Conservation (phyloP, 2,113 vertebrate species). For the Centropus unirufus region DNA sequence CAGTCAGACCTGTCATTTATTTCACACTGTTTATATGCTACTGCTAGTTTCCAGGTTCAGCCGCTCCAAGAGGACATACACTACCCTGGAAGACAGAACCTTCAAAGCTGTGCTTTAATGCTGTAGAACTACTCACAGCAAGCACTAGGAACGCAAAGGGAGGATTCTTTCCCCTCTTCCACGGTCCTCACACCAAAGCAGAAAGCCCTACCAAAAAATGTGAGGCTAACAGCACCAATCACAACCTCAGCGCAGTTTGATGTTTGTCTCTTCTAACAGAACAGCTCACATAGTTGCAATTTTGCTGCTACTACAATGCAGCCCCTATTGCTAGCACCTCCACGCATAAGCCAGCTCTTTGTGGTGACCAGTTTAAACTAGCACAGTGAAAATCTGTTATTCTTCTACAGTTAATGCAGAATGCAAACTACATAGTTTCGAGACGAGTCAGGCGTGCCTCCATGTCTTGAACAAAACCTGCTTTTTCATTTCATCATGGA, state of each 20-base stretch:
- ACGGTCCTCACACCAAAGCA: neutral
- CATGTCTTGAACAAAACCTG: neutral
- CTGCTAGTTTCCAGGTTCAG: neutral
- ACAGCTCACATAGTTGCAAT: neutral
- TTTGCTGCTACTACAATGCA: neutral
- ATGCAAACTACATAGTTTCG: neutral
- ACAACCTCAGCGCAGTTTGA: neutral
- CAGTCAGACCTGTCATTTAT: neutral
- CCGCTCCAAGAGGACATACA: neutral
- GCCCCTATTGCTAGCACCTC: neutral
- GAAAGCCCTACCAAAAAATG: neutral
- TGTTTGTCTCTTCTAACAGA: neutral
- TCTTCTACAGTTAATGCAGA: neutral
- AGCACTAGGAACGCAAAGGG: neutral
- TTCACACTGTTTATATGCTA: neutral
- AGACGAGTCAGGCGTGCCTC: neutral
- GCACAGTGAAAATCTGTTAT: neutral
- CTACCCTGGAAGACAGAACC: neutral
- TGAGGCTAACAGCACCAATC: neutral
- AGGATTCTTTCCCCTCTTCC: neutral
- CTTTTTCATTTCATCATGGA: neutral
- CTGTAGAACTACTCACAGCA: neutral
- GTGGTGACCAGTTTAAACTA: constrained; percentile 12
- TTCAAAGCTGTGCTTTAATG: neutral
- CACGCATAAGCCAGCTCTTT: neutral